A percentile compares a stretch with the other conserved stretches of the same genome.
phyloP scores from a whole-genome alignment of 1,140 invertebrate genomes.

The Phenacoccus solenopsis region DNA sequence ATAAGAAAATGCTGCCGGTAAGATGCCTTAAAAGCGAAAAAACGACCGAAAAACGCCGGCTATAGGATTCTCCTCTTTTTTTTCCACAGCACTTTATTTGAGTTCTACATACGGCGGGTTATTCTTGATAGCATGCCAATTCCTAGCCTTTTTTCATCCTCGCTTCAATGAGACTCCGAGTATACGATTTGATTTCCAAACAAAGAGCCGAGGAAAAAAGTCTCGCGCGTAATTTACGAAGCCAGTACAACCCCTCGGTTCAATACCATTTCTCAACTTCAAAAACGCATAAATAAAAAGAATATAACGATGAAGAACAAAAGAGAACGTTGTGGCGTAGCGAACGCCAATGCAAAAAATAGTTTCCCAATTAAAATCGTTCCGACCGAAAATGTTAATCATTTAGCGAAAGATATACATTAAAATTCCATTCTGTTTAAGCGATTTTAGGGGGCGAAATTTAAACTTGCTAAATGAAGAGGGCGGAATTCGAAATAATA shows the following conservation, averaged over 20 bases:
- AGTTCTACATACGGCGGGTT: not conserved
- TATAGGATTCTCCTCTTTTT: too few relatives aligned
- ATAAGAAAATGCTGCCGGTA: too few relatives aligned
- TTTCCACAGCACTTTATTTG: too few relatives aligned
- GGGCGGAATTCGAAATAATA: not conserved
- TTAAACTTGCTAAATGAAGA: conserved; percentile 2
- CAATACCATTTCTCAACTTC: not conserved
- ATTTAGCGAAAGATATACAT: conserved; percentile 2
- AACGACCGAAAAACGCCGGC: not conserved
- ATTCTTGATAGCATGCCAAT: not conserved
- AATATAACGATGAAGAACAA: not conserved
- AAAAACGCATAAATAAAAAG: not conserved
- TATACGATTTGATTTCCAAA: too few relatives aligned
- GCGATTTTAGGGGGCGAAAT: not conserved
- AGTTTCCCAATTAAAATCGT: not conserved
- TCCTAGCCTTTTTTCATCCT: not conserved
- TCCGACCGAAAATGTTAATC: not conserved
- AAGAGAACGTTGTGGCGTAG: not conserved
- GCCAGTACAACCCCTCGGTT: too few relatives aligned
- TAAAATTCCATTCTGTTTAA: conserved; percentile 3
- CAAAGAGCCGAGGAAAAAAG: too few relatives aligned
- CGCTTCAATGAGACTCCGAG: not conserved
- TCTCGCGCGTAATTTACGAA: too few relatives aligned
- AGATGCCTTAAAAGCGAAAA: not conserved
- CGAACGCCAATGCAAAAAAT: not conserved